Evolutionary conservation across 1,140 invertebrate genomes (phyloP), one percentile per base, ranked within the genome.

Genomic region (Aphidius gifuensis): DNA sequence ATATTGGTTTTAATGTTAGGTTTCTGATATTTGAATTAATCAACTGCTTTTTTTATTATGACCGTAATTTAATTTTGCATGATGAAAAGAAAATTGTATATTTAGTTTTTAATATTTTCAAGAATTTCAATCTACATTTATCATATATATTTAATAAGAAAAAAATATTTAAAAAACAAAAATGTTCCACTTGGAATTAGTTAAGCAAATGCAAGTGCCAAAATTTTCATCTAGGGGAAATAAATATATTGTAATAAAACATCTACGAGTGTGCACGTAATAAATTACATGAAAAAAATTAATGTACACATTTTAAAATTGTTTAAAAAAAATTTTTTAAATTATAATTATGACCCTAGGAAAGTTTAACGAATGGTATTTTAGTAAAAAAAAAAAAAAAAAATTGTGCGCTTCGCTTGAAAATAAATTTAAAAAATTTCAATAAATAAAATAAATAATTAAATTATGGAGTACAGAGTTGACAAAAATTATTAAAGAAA

Each of bases 41-140:
- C 21, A 32, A 43, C 23, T 39, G 9, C 50, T 53, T n/a, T 8
- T 6, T 44, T 5, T 46, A 47, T 49, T 11, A n/a, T 42, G n/a
- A 23, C 39, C 6, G 46, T 49, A 42, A 40, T 55, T 6, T 51
- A 8, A 38, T 23, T 58, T 47, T 50, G 47, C 45, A 62, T 57
- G 58, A 38, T 43, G 2, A 11, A 53, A 16, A 16, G 9, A 62
- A 47, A 62, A 58, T 58, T 62, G 54, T 62, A 62, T 56, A 62
- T 62, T 62, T 16, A 62, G 55, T 62, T 62, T 32, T 58, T 62
- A 58, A 46, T 58, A 62, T 58, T 62, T 51, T 38, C 58, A 62
- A 62, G 55, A 40, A 43, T 40, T 16, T 60, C 58, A 62, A 58
- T 62, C 54, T 43, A 54, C 43, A 21, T 56, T 47, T 56, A 55